Evolutionary conservation across 2,113 vertebrate genomes (phyloP).

Genomic region (Crotalus helleri): DNA sequence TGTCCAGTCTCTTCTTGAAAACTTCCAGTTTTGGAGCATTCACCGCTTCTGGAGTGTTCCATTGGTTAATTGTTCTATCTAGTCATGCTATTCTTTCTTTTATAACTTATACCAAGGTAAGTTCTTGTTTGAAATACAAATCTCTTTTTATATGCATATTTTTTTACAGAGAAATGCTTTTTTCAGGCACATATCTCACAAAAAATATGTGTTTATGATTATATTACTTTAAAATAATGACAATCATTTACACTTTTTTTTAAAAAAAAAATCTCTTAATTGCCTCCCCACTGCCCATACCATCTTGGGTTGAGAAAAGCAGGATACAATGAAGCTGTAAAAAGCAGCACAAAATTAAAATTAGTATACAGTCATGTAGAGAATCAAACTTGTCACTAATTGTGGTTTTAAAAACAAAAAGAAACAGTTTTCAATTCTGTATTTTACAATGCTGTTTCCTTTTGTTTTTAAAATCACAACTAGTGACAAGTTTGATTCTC

Average conservation of each 20-base stretch:
- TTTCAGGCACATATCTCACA: background rate
- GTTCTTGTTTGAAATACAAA: background rate
- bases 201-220: background rate
- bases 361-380: background rate
- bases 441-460: background rate
- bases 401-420: background rate
- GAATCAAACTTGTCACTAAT: background rate
- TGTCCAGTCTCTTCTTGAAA: too few relatives aligned
- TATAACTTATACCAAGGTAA: background rate
- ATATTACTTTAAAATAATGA: background rate
- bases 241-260: background rate
- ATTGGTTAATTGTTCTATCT: background rate
- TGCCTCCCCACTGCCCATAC: too few relatives aligned
- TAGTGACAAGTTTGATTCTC: background rate
- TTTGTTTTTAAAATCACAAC: background rate
- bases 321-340: background rate
- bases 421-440: too few relatives aligned
- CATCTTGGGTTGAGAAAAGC: background rate
- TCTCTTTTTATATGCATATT: background rate
- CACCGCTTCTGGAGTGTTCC: too few relatives aligned
- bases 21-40: too few relatives aligned
- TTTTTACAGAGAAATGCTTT: background rate
- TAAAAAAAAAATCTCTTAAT: background rate
- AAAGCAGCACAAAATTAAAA: background rate
- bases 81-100: background rate